phyloP scores from a whole-genome alignment of 2,797 vertebrate species.

The Sibirionetta formosa region DNA sequence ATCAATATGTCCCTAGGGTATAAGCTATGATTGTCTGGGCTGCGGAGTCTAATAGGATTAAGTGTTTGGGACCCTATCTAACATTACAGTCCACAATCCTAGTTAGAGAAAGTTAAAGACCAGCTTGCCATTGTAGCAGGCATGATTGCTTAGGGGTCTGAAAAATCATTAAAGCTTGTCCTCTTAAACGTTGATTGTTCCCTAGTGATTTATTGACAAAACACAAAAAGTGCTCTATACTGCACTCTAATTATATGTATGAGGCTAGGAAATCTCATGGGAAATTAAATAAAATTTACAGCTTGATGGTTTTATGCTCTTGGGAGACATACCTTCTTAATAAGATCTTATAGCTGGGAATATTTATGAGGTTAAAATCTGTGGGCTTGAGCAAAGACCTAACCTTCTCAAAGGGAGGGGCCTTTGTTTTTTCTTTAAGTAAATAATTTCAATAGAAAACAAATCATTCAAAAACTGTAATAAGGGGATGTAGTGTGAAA shows the following conservation, averaged over 20 bases:
- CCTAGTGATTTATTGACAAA: slow-evolving; percentile 97
- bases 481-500: slow-evolving; percentile 10
- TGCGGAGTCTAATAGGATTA: slow-evolving; percentile 83
- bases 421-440: slow-evolving; percentile 56
- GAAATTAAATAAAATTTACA: slow-evolving; percentile 99
- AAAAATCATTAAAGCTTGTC: slow-evolving; percentile 95
- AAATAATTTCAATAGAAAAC: slow-evolving; percentile 72
- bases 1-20: slow-evolving; percentile 81
- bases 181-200: slow-evolving; percentile 96
- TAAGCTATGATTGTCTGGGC: slow-evolving; percentile 83
- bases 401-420: slow-evolving; percentile 78
- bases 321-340: slow-evolving; percentile 97
- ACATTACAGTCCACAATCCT: slow-evolving; percentile 86
- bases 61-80: slow-evolving; percentile 83
- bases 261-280: slow-evolving; percentile 94
- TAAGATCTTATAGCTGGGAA: slow-evolving; percentile 95
- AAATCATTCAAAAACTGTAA: slow-evolving; percentile 19
- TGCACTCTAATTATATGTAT: slow-evolving; percentile 98
- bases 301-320: slow-evolving; percentile 93
- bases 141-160: slow-evolving; percentile 91
- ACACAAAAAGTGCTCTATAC: slow-evolving; percentile 93
- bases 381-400: slow-evolving; percentile 85
- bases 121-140: slow-evolving; percentile 87
- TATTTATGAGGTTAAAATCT: slow-evolving; percentile 93
- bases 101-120: slow-evolving; percentile 96